Percentiles rank a stretch among this genome's conserved stretches.
Evolutionary conservation across 2,888 invertebrate genomes (phyloP).

Genomic region (Drosophila algonquin): DNA sequence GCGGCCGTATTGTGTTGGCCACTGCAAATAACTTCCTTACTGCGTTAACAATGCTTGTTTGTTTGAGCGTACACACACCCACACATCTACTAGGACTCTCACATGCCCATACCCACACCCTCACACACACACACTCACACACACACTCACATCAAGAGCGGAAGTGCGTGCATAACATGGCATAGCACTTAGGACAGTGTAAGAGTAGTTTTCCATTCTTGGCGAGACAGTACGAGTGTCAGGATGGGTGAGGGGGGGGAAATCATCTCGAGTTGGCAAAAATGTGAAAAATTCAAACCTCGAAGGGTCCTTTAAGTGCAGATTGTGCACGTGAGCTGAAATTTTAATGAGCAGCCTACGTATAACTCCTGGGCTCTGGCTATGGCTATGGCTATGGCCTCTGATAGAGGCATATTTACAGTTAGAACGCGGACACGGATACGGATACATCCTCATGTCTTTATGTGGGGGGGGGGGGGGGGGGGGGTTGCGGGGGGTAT

Average conservation of each 20-base stretch:
- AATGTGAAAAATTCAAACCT: slow-evolving; percentile 76
- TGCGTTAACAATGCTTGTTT: slow-evolving; percentile 69
- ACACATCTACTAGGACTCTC: background rate
- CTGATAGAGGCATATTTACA: slow-evolving; percentile 43
- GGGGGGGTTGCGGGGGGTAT: background rate
- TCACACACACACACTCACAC: background rate
- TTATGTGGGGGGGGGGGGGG: background rate
- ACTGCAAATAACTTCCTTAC: slow-evolving; percentile 65
- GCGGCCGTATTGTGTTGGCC: slow-evolving; percentile 37
- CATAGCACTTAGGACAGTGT: slow-evolving; percentile 56
- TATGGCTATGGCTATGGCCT: background rate
- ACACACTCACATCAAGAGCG: slow-evolving; percentile 19
- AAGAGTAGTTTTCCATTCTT: slow-evolving; percentile 33
- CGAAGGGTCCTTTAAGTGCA: slow-evolving; percentile 74
- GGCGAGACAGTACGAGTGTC: slow-evolving; percentile 3
- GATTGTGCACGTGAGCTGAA: slow-evolving; percentile 74
- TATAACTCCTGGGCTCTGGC: background rate
- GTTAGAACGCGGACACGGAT: slow-evolving; percentile 36
- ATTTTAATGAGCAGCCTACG: slow-evolving; percentile 69
- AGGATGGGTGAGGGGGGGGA: background rate
- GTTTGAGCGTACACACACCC: slow-evolving; percentile 36
- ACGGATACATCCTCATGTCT: slow-evolving; percentile 7
- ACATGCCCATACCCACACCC: background rate
- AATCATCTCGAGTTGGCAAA: slow-evolving; percentile 49
- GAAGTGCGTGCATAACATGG: slow-evolving; percentile 67